Evolutionary conservation across 2,797 vertebrate genomes (phyloP).

Genomic region (Pipistrellus kuhlii): DNA sequence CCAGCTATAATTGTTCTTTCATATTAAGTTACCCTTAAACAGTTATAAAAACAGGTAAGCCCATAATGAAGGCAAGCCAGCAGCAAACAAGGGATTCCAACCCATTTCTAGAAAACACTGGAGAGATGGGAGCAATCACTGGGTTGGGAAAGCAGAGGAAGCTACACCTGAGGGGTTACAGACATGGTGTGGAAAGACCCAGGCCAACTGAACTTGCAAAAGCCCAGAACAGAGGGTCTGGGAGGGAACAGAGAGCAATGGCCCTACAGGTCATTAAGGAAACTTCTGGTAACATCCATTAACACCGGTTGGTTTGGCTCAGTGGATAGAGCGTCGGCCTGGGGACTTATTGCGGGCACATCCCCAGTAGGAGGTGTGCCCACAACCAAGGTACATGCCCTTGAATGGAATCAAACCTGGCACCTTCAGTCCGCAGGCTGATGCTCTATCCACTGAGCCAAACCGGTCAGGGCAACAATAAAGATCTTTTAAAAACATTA

Average conservation of each 20-base stretch:
- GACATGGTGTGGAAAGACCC: not conserved
- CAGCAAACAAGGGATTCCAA: not conserved
- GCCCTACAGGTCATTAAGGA: not conserved
- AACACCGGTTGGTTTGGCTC: too few relatives aligned
- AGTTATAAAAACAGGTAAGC: not conserved
- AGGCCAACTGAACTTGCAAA: not conserved
- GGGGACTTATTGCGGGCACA: too few relatives aligned
- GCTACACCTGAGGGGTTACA: not conserved
- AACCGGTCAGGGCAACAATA: too few relatives aligned
- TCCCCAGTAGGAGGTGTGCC: too few relatives aligned
- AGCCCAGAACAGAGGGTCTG: not conserved
- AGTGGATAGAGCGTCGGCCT: too few relatives aligned
- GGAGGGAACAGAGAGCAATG: not conserved
- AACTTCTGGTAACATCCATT: not conserved
- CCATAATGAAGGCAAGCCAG: not conserved
- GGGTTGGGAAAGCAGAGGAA: not conserved
- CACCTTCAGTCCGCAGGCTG: too few relatives aligned
- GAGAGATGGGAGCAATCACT: not conserved
- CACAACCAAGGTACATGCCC: too few relatives aligned
- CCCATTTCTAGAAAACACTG: not conserved
- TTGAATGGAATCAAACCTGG: too few relatives aligned
- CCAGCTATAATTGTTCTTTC: not conserved
- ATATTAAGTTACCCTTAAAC: not conserved
- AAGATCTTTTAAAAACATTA: not conserved
- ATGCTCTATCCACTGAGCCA: too few relatives aligned